Conservation (phyloP, 2,113 vertebrate species). For the Serinus canaria region DNA sequence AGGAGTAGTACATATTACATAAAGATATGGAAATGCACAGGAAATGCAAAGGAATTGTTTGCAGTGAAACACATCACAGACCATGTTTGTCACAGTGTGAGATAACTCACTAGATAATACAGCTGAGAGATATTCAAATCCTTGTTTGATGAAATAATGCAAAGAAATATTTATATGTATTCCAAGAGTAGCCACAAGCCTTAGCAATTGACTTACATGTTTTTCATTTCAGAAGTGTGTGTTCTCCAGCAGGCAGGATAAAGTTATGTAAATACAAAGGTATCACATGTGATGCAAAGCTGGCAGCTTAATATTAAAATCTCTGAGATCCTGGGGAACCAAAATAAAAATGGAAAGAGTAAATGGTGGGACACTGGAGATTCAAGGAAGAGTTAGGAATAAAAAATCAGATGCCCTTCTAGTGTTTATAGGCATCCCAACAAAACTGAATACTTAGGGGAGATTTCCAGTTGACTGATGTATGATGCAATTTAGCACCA, state of each 20-base stretch:
- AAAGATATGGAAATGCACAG: not conserved
- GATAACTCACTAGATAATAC: not conserved
- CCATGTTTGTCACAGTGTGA: not conserved
- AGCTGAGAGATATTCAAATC: not conserved
- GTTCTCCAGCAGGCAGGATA: not conserved
- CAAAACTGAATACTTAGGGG: not conserved
- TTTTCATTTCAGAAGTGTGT: not conserved
- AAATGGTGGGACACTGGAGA: not conserved
- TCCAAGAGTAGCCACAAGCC: not conserved
- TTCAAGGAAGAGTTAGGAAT: not conserved
- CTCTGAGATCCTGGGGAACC: not conserved
- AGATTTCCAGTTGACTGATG: not conserved
- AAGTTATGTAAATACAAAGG: not conserved
- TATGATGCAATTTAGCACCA: not conserved
- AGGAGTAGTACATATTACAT: not conserved
- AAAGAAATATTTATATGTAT: not conserved
- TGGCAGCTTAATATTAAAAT: not conserved
- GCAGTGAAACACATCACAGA: not conserved
- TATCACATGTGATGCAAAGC: not conserved
- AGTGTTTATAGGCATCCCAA: not conserved
- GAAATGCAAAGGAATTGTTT: not conserved
- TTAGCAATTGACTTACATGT: not conserved
- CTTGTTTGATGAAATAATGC: not conserved
- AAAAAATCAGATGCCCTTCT: not conserved
- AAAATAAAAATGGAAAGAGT: not conserved